phyloP scores from a whole-genome alignment of 1,140 invertebrate genomes.

The Calycopis cecrops region DNA sequence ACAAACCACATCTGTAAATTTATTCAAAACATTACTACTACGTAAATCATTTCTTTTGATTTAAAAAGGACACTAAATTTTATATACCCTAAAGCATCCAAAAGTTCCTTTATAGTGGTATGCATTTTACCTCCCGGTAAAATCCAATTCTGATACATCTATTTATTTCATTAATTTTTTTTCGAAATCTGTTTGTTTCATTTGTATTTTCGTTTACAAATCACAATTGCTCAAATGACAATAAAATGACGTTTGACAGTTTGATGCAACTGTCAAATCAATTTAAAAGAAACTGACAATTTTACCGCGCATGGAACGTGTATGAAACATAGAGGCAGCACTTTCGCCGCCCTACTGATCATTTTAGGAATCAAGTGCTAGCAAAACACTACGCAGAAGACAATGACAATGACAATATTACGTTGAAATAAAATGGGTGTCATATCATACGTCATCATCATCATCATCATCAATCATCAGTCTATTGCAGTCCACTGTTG shows the following conservation, averaged over 20 bases:
- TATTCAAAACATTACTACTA: background rate
- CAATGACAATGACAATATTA: too few relatives aligned
- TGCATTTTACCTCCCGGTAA: constrained; percentile 62
- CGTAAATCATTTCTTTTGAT: background rate
- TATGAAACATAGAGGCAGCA: too few relatives aligned
- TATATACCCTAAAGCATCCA: constrained; percentile 65
- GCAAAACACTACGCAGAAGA: too few relatives aligned
- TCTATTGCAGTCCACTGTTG: too few relatives aligned
- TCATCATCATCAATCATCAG: too few relatives aligned
- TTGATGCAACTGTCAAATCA: constrained; percentile 10
- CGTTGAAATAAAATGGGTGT: too few relatives aligned
- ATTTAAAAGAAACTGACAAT: background rate
- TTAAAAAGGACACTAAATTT: constrained; percentile 21
- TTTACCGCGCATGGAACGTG: too few relatives aligned
- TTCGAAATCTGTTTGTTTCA: constrained; percentile 35
- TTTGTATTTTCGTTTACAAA: constrained; percentile 28
- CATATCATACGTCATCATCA: too few relatives aligned
- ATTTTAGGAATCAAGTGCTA: too few relatives aligned
- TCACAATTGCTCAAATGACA: constrained; percentile 29
- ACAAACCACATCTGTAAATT: constrained; percentile 68
- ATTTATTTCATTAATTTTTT: constrained; percentile 29
- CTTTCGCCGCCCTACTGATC: too few relatives aligned
- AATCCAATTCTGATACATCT: constrained; percentile 65
- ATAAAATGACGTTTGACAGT: constrained; percentile 14
- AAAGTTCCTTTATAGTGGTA: constrained; percentile 66